Percentiles rank a stretch among this genome's conserved stretches.
Conservation (phyloP, 1,140 invertebrate genomes). For the Apis laboriosa region DNA sequence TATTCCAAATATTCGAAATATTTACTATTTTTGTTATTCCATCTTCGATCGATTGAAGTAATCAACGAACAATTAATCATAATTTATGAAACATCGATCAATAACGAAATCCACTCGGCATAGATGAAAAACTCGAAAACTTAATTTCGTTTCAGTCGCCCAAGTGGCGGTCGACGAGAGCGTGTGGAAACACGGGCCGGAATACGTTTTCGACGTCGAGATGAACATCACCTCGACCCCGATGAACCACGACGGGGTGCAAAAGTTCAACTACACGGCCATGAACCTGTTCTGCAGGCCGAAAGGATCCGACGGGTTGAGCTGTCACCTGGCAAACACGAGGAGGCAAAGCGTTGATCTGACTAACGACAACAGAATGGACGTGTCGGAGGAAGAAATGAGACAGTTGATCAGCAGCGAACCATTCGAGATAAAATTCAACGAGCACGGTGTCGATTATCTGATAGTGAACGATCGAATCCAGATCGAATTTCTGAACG, state of each 20-base stretch:
- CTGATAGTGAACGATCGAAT: slow-evolving; percentile 37
- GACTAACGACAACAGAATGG: slow-evolving; percentile 35
- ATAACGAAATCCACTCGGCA: background rate
- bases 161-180: slow-evolving; percentile 47
- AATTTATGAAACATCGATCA: background rate
- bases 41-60: too few species aligned
- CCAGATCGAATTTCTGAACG: background rate
- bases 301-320: slow-evolving; percentile 31
- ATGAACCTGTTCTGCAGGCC: slow-evolving; percentile 56
- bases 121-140: background rate
- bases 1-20: too few species aligned
- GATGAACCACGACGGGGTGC: slow-evolving; percentile 22
- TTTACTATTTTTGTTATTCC: too few species aligned
- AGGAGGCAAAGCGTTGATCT: slow-evolving; percentile 12
- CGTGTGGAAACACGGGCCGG: slow-evolving; percentile 56
- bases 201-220: slow-evolving; percentile 54
- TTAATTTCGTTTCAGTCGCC: slow-evolving; percentile 23
- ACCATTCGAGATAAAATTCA: slow-evolving; percentile 63
- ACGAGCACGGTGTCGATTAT: slow-evolving; percentile 42
- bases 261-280: slow-evolving; percentile 32
- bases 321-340: slow-evolving; percentile 43
- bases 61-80: too few species aligned
- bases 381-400: slow-evolving; percentile 37
- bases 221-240: slow-evolving; percentile 24
- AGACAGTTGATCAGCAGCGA: slow-evolving; percentile 5